Conservation (phyloP, 2,888 invertebrate genomes). For the Quadroppia sp. region DNA sequence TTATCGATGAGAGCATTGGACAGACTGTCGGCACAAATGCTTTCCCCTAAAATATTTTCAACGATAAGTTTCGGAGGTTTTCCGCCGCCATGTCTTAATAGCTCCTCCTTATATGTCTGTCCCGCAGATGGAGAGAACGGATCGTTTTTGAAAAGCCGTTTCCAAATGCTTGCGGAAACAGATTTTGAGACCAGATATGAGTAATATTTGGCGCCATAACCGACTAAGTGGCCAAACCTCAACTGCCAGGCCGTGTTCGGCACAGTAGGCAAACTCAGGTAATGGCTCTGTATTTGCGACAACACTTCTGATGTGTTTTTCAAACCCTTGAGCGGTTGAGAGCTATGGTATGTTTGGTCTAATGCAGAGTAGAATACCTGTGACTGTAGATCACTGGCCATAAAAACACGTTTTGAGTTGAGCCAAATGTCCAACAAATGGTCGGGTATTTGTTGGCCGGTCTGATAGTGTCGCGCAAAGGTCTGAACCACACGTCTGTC, state of each 20-base stretch:
- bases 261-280: slow-evolving; percentile 81
- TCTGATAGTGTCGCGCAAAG: slow-evolving; percentile 87
- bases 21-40: slow-evolving; percentile 63
- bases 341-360: slow-evolving; percentile 82
- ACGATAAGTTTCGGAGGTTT: slow-evolving; percentile 73
- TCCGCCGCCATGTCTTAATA: slow-evolving; percentile 82
- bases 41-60: slow-evolving; percentile 50
- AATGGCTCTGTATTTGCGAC: slow-evolving; percentile 69
- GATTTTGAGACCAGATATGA: slow-evolving; percentile 93
- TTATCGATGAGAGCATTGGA: slow-evolving; percentile 68
- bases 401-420: slow-evolving; percentile 78
- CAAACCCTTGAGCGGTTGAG: slow-evolving; percentile 51
- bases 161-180: slow-evolving; percentile 89
- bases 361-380: slow-evolving; percentile 87
- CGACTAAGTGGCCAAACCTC: slow-evolving; percentile 90
- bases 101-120: slow-evolving; percentile 68
- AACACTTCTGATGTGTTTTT: slow-evolving; percentile 67
- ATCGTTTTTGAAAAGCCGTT: slow-evolving; percentile 70
- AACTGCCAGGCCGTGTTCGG: slow-evolving; percentile 91
- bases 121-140: slow-evolving; percentile 72
- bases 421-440: slow-evolving; percentile 73
- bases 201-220: slow-evolving; percentile 98
- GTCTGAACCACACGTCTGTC: slow-evolving; percentile 76
- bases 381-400: slow-evolving; percentile 79
- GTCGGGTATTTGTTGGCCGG: slow-evolving; percentile 74